phyloP scores from a whole-genome alignment of 2,888 invertebrate genomes.

The Choreutis nemorana region DNA sequence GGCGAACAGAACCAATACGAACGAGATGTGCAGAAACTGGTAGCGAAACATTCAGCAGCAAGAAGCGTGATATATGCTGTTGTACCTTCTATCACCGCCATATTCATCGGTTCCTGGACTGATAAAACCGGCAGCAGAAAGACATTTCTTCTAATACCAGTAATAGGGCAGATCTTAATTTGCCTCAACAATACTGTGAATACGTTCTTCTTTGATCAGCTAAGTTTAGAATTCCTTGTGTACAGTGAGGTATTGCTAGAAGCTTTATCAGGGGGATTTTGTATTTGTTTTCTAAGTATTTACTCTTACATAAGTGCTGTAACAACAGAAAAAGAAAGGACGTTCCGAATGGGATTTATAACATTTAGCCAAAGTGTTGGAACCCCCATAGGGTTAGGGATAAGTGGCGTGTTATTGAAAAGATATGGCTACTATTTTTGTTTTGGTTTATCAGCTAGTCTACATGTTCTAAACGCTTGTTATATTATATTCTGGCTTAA shows the following conservation, averaged over 20 bases:
- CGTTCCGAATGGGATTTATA: constrained; percentile 76
- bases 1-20: constrained; percentile 45
- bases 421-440: constrained; percentile 71
- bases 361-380: constrained; percentile 81
- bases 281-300: constrained; percentile 79
- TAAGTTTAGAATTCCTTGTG: constrained; percentile 76
- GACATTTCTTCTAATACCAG: constrained; percentile 76
- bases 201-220: constrained; percentile 73
- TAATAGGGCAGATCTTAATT: constrained; percentile 74
- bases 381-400: constrained; percentile 78
- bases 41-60: constrained; percentile 77
- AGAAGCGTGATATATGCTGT: constrained; percentile 77
- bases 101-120: constrained; percentile 78
- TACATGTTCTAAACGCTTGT: constrained; percentile 24
- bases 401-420: constrained; percentile 72
- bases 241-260: constrained; percentile 74
- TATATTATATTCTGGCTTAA: constrained; percentile 11
- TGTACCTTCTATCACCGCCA: constrained; percentile 73
- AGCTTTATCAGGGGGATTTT: constrained; percentile 76
- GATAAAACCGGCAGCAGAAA: constrained; percentile 68
- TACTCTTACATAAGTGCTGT: constrained; percentile 81
- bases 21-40: constrained; percentile 67
- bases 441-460: constrained; percentile 7
- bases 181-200: constrained; percentile 74
- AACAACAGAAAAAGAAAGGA: constrained; percentile 74